Conservation (phyloP, 2,888 invertebrate genomes). For the Dyspetes luteomarginatus region DNA sequence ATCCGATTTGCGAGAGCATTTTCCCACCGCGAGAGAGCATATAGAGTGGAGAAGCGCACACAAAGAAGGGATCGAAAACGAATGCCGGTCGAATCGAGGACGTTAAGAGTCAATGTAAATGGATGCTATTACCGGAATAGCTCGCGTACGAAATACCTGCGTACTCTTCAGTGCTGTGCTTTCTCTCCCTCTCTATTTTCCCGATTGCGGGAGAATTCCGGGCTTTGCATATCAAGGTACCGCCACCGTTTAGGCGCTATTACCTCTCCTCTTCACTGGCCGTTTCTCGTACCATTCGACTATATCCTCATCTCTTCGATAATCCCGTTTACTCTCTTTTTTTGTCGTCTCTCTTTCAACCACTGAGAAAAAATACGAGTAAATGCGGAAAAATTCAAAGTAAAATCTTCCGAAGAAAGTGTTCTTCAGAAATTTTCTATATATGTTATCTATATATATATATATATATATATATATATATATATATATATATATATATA, state of each 20-base stretch:
- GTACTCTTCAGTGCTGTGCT: constrained; percentile 42
- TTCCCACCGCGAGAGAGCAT: constrained; percentile 38
- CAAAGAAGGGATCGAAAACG: constrained; percentile 71
- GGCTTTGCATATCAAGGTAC: constrained; percentile 80
- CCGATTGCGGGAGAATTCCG: constrained; percentile 75
- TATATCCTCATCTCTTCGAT: constrained; percentile 26
- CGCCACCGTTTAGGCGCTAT: constrained; percentile 80
- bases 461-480: too few species aligned
- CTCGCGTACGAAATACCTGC: constrained; percentile 72
- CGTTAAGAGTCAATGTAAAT: constrained; percentile 79
- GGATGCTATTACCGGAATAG: constrained; percentile 77
- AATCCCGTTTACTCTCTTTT: constrained; percentile 13
- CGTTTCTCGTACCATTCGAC: constrained; percentile 40
- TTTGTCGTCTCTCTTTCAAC: constrained; percentile 5
- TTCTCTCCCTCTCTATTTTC: not conserved
- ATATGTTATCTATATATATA: too few species aligned
- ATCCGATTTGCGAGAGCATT: constrained; percentile 38
- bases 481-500: too few species aligned
- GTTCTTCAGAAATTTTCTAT: not conserved
- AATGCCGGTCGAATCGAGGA: constrained; percentile 74
- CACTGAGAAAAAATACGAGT: not conserved
- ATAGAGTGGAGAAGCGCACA: constrained; percentile 20
- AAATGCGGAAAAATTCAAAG: not conserved
- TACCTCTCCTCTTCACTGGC: constrained; percentile 69
- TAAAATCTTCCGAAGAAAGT: not conserved